Conservation (phyloP, 2,797 vertebrate species). For the Delichon dasypus region DNA sequence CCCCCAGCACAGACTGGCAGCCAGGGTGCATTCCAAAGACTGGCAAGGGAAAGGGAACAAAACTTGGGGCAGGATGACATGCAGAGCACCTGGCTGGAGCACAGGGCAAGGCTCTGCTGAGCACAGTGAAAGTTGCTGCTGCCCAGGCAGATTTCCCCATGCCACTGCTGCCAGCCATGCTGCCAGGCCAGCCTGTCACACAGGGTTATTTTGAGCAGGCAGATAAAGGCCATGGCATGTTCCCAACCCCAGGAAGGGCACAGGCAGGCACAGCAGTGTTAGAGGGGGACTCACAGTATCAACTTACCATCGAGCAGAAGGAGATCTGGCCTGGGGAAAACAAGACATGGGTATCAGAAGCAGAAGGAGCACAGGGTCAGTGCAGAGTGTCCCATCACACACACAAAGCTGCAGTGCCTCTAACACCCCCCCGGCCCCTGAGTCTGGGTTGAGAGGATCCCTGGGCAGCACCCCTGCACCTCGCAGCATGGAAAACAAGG, state of each 20-base stretch:
- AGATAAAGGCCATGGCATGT: conserved; percentile 19
- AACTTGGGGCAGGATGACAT: background rate
- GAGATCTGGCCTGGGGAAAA: conserved; percentile 86
- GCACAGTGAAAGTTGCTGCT: background rate
- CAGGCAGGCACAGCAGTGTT: background rate
- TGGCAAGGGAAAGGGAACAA: background rate
- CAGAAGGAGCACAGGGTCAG: background rate
- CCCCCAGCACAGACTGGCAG: background rate
- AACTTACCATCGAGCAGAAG: conserved; percentile 94
- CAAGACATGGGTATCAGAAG: background rate
- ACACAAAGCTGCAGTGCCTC: background rate
- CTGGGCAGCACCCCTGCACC: background rate
- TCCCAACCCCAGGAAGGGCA: conserved; percentile 10
- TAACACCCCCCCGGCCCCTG: accelerated
- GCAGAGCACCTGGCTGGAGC: background rate
- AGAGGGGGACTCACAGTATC: background rate
- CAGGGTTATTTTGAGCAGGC: conserved; percentile 36
- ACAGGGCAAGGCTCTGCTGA: background rate
- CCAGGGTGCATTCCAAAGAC: background rate
- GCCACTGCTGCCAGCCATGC: background rate
- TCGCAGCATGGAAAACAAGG: accelerated
- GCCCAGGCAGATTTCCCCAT: background rate
- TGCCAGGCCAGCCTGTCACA: background rate
- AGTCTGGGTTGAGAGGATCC: background rate
- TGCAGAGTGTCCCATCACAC: background rate